Conservation (phyloP, 2,797 vertebrate species). For the Mormyrops boulengeri region DNA sequence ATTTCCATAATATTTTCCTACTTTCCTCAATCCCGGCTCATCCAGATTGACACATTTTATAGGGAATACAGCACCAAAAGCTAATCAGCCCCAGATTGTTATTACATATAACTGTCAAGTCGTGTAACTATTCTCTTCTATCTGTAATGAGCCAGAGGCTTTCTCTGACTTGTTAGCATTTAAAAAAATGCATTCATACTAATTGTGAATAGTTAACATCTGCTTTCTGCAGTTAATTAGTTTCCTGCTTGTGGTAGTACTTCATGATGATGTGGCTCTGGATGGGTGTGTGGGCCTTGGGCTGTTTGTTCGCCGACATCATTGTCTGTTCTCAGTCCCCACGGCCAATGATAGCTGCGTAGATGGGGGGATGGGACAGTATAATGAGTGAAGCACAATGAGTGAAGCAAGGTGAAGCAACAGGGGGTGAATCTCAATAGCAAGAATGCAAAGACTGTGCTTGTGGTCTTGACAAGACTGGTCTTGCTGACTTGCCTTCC, state of each 20-base stretch:
- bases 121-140: not conserved
- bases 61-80: not conserved
- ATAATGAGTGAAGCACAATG: not conserved
- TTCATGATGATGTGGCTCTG: not conserved
- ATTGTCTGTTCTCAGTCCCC: not conserved
- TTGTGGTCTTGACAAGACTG: not conserved
- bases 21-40: not conserved
- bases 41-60: not conserved
- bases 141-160: not conserved
- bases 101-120: slow-evolving; percentile 15
- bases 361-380: not conserved
- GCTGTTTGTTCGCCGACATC: not conserved
- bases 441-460: not conserved
- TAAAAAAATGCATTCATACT: not conserved
- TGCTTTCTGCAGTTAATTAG: slow-evolving; percentile 14
- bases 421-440: not conserved
- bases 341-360: not conserved
- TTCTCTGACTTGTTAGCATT: slow-evolving; percentile 4
- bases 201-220: slow-evolving; percentile 18
- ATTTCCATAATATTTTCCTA: not conserved
- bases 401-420: not conserved
- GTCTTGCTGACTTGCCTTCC: not conserved
- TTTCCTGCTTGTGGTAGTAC: slow-evolving; percentile 6
- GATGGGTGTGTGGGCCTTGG: not conserved
- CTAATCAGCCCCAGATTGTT: not conserved